These are phyloP conservation scores for Coracias cyanogaster DNA, from an alignment of 2,797 vertebrate species.

Conservation along the genomic window DNA sequence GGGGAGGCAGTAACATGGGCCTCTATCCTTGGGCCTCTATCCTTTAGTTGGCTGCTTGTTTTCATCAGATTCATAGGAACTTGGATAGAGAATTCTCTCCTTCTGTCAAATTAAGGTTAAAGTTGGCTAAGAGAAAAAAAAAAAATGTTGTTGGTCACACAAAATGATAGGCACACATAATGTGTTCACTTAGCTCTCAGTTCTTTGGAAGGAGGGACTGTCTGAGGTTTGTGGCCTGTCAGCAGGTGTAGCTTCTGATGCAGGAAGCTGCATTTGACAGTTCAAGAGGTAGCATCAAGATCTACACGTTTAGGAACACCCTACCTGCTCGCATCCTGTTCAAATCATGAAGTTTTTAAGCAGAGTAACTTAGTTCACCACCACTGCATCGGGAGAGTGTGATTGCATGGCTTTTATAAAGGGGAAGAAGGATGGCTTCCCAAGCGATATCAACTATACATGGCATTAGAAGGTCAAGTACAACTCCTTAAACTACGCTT, in stretches of 20 bases:
- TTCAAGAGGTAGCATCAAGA: background rate
- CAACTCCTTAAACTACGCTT: background rate
- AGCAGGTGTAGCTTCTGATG: background rate
- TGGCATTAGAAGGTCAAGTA: constrained; percentile 10
- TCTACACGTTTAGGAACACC: constrained; percentile 6
- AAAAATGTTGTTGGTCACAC: background rate
- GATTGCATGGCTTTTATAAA: background rate
- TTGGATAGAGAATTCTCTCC: background rate
- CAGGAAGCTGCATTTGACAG: background rate
- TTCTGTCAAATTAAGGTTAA: constrained; percentile 14
- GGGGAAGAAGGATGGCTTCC: background rate
- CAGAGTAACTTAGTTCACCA: background rate
- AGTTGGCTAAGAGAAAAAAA: background rate
- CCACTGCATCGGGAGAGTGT: background rate
- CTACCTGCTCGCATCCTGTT: background rate
- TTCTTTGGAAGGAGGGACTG: background rate
- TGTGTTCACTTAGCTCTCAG: background rate
- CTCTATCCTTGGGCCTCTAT: background rate
- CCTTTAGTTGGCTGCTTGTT: background rate
- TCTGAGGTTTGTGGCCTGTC: background rate
- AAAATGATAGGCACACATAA: background rate
- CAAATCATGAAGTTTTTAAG: background rate
- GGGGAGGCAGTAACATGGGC: background rate
- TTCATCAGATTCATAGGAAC: background rate
- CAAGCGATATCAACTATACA: rapidly evolving